Base-by-base conservation (phyloP, 2,888 invertebrate genomes). In the Drosophila aldrichi region DNA sequence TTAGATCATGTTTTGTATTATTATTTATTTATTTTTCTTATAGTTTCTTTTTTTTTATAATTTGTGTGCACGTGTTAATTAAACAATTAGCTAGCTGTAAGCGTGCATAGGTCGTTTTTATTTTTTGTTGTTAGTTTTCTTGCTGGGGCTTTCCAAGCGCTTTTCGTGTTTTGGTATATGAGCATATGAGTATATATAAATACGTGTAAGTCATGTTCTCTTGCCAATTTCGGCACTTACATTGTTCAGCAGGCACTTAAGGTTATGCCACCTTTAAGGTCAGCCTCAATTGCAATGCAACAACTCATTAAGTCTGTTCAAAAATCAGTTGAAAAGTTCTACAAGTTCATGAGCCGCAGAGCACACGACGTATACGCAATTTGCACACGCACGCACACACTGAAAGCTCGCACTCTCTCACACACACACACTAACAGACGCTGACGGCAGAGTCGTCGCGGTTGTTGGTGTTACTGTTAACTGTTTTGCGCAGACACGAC, bases 31-130 rank as follows among this genome's bases (percentile, higher is more conserved):
- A 57, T 59, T 25, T 48, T 44, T 14, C 55, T 61, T 54, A 55
- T 44, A 16, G 2, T 22, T 14, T 54, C 25, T 14, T 57, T 52
- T 57, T 52, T 60, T 76, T 68, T 64, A 62, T 65, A 74, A 73
- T 80, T 82, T 77, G 71, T 70, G 70, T 66, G 70, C 89, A 87
- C 78, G 89, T 84, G 88, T 74, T 84, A 84, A 84, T 89, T 70
- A 81, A 69, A 82, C 79, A 79, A 65, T 87, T 76, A 67, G 66
- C 66, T 69, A 54, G 55, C 38, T 74, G 70, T 70, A 65, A 71
- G 82, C 67, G 72, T 79, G 74, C 56, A 75, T 60, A 34, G 52
- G 44, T 12, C 34, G 8, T 56, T 61, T 49, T 48, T 44, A n/a
- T 14, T 18, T 68, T 51, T 55, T 41, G 60, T 64, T 61, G 36